Base-by-base conservation (phyloP, 2,888 invertebrate species). In the Agrochola lota region DNA sequence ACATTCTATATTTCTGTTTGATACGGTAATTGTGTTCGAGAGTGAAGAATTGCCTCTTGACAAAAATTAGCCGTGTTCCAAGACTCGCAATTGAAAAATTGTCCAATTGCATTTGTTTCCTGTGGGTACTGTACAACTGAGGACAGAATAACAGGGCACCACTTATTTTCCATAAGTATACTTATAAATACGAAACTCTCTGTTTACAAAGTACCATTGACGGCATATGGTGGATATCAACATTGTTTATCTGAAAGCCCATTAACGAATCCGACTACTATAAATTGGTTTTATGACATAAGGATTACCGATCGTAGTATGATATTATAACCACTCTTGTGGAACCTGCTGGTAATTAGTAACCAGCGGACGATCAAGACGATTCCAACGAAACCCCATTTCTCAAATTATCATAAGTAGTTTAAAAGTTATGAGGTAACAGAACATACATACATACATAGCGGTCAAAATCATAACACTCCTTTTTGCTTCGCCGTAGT, bases 91-190 rank as follows among this genome's bases (percentile, higher is more conserved):
- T 95, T 96, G 96, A 92, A 94, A 95, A 95, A 96, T 96, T 96
- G 95, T 86, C 94, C 96, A 96, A 96, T 96, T 96, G 94, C 94
- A 94, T 94, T 94, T 91, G 93, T 91, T 94, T 95, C 95, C 95
- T 95, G 93, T 93, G 93, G 90, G 90, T 88, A 91, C 81, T 60
- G 94, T 94, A 95, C 95, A 91, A 85, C 81, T 86, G 79, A 55
- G 86, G 73, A 82, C 84, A 91, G 75, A 91, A 90, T 89, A 88
- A 79, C 57, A 83, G 74, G 69, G 49, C 17, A 35, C 9, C 30
- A 40, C 43, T 15, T 20, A 62, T 83, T 83, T 78, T 78, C 86
- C 57, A 77, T 6, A 49, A 43, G 9, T 43, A 43, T 43, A 40
- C 23, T 62, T 49, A 9, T 17, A 23, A 52, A 52, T 67, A 43